A percentile compares a stretch with the other conserved stretches of the same genome.
phyloP scores from a whole-genome alignment of 2,888 invertebrate genomes.

The Drosophila infuscata region DNA sequence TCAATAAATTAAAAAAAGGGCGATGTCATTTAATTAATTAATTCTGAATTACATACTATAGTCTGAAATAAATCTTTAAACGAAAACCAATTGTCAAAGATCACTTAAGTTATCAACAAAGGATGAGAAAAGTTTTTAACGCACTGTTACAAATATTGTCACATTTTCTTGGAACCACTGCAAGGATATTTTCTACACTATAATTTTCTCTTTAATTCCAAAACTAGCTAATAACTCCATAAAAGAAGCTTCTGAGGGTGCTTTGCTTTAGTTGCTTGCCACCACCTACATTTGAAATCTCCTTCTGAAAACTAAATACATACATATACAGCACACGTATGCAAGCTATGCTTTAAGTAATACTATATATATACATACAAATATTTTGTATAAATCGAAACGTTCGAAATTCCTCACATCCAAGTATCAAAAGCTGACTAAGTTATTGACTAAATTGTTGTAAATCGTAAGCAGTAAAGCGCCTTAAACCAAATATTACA shows the following conservation, averaged over 20 bases:
- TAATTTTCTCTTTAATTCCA: conserved; percentile 3
- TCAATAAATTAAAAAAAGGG: neutral
- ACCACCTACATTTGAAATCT: neutral
- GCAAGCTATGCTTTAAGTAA: conserved; percentile 40
- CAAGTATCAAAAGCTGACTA: conserved; percentile 84
- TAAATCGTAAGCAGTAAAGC: conserved; percentile 33
- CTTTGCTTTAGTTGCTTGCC: conserved; percentile 36
- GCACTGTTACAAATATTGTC: neutral
- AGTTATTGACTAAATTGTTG: conserved; percentile 40
- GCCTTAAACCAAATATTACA: conserved; percentile 37
- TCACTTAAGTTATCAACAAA: neutral
- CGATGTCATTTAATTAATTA: neutral
- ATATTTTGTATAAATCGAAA: conserved; percentile 28
- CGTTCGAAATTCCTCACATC: conserved; percentile 76
- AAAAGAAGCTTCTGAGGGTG: conserved; percentile 34
- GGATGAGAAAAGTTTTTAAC: neutral
- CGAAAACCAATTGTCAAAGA: neutral
- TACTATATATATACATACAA: conserved; percentile 24
- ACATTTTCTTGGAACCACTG: conserved; percentile 9
- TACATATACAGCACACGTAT: conserved; percentile 16
- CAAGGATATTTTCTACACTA: conserved; percentile 23
- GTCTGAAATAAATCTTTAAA: neutral
- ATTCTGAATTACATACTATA: neutral
- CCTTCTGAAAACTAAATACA: conserved; percentile 19
- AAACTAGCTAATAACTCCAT: conserved; percentile 10